Conservation (phyloP, 2,797 vertebrate species). For the Clarias pachynema region DNA sequence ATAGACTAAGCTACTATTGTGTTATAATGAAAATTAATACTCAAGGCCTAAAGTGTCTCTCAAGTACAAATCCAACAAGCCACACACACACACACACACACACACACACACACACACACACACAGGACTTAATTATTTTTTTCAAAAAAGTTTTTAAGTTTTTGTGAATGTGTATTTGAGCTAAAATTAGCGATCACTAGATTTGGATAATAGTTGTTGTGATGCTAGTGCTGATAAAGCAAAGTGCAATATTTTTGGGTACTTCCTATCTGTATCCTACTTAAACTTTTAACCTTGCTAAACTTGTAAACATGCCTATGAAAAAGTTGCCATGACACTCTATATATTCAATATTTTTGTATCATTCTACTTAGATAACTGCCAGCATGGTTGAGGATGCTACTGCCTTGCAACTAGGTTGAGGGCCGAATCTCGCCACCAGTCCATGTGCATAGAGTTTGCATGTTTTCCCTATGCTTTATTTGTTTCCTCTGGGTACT, state of each 20-base stretch:
- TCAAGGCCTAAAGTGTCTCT: slow-evolving; percentile 13
- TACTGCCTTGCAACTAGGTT: too few relatives aligned
- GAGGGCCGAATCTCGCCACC: too few relatives aligned
- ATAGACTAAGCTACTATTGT: slow-evolving; percentile 33
- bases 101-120: not conserved
- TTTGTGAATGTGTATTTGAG: not conserved
- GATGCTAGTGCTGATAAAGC: not conserved
- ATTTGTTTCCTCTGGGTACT: too few relatives aligned
- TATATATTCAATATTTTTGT: too few relatives aligned
- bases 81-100: not conserved
- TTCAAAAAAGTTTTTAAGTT: not conserved
- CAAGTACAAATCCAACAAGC: slow-evolving; percentile 8
- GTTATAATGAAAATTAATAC: slow-evolving; percentile 48
- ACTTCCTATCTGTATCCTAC: not conserved
- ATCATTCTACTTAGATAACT: too few relatives aligned
- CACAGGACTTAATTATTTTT: not conserved
- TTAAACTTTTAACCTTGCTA: not conserved
- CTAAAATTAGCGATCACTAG: not conserved
- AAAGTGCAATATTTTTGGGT: not conserved
- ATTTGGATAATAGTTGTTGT: not conserved
- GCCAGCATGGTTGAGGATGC: too few relatives aligned
- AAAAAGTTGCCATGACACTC: too few relatives aligned
- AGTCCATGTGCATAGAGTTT: too few relatives aligned
- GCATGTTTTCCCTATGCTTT: too few relatives aligned
- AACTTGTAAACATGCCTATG: not conserved